Evolutionary conservation across 2,113 vertebrate species (phyloP), one percentile per base, ranked within the genome.

Genomic region (Penelope pileata): DNA sequence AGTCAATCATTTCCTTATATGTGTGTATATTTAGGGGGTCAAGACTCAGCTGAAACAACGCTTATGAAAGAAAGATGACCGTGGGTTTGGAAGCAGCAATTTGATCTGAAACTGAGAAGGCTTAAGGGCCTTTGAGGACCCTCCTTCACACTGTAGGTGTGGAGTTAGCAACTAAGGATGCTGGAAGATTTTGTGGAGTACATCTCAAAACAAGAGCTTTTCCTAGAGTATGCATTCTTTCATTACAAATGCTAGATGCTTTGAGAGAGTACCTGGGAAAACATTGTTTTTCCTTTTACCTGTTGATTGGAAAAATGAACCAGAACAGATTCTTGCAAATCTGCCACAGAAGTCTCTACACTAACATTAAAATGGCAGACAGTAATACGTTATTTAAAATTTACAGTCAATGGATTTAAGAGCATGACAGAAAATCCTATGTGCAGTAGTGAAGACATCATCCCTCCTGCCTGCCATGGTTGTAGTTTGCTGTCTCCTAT

Each of bases 341-440:
- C 75, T 87, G 29, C 38, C 81, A 60, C 47, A 66, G 60, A 68
- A 85, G 74, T 62, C 69, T 86, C 40, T 85, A 47, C 3, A 2
- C 59, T 93, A 95, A 86, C n/a, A 81, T 83, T 62, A 48, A 50
- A 83, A 64, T 40, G 45, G 17, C 29, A 83, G 79, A 27, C 43
- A 18, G 7, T 77, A 86, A 69, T 38, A 42, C 17, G 54, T 72
- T 73, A 93, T 77, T 92, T 88, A 84, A 94, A 93, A 83, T 51
- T 74, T 47, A 21, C 26, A 67, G 51, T 43, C 21, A 42, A 88
- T 88, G 74, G 26, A 86, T 78, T 96, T 63, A 64, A 86, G 27
- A 86, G 38, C 8, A 26, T 60, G 67, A 75, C 72, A 80, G 74
- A 73, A 91, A 93, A 83, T 42, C 53, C n/a, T 56, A 0, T 53